These are phyloP conservation scores for Pomatostomus ruficeps DNA, from an alignment of 2,113 vertebrate genomes.

Conservation along the genomic window DNA sequence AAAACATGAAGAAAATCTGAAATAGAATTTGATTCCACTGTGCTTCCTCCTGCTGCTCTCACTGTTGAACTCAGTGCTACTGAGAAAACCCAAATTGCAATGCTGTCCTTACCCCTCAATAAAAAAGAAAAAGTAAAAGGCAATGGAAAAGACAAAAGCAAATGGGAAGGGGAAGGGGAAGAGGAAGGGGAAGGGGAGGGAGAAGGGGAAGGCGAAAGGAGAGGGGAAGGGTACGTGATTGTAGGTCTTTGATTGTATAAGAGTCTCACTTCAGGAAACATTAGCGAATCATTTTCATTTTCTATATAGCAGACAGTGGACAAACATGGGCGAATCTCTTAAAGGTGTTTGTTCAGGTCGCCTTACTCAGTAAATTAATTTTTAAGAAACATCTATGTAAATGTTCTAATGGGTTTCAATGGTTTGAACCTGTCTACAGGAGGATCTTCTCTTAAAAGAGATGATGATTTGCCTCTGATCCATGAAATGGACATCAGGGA, in stretches of 20 bases:
- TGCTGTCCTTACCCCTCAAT: background rate
- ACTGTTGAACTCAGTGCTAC: background rate
- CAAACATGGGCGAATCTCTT: background rate
- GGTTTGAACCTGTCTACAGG: background rate
- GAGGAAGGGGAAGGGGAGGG: accelerated
- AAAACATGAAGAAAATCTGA: slow-evolving; percentile 24
- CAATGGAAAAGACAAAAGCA: background rate
- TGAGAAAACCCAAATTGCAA: background rate
- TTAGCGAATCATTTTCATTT: background rate
- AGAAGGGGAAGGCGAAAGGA: accelerated
- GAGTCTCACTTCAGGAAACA: background rate
- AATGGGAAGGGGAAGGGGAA: accelerated
- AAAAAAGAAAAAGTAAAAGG: background rate
- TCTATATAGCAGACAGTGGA: background rate
- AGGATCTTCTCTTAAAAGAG: background rate
- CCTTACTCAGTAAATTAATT: background rate
- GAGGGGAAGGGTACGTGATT: accelerated
- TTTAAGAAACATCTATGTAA: background rate
- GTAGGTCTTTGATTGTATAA: background rate
- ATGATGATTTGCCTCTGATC: background rate
- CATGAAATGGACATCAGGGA: background rate
- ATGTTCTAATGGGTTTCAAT: background rate
- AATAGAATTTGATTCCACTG: background rate
- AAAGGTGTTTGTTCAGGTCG: background rate
- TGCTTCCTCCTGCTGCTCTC: background rate